Evolutionary conservation across 1,140 invertebrate genomes (phyloP), one percentile per base, ranked within the genome.

Genomic region (Subanguina moxae): DNA sequence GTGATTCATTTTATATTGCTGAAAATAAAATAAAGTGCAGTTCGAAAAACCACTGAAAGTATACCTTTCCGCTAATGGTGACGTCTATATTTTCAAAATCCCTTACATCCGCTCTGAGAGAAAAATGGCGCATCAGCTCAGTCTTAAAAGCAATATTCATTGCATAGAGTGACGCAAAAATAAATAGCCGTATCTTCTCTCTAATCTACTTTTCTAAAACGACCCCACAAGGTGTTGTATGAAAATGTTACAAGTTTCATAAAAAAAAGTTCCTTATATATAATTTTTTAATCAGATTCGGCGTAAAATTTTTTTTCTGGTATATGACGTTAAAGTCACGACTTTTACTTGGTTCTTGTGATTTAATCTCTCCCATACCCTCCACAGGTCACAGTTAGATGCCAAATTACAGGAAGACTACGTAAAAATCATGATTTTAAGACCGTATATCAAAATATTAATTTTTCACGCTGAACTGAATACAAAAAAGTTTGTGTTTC

Each of bases 31-130:
- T 19, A 15, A 52, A 52, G 23, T 3, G 48, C 48, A 21, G 11
- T 45, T 45, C n/a, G 43, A 45, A 52, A 52, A 52, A 21, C n/a
- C 3, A 25, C 19, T 27, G 42, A 19, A 59, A 28, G 67, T n/a
- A 74, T 56, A 76, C 76, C 25, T 75, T 62, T 42, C 78, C 76
- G 43, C 69, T 65, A 11, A 78, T 23, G n/a, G 63, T 78, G 3
- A 79, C 76, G n/a, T 68, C 45, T 17, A 80, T 46, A 28, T 79
- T 68, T 62, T 79, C 78, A 56, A 78, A 79, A 15, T 57, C 42
- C 1, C 74, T 42, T 8, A 79, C 56, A 64, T 79, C 72, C 21
- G 75, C 73, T 58, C 75, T 52, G 13, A 78, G 57, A 15, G 76
- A 76, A 64, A 79, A 81, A 28, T 78, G 78, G 27, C 65, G 59